Conservation (phyloP, 2,888 invertebrate species). For the Noctua fimbriata region DNA sequence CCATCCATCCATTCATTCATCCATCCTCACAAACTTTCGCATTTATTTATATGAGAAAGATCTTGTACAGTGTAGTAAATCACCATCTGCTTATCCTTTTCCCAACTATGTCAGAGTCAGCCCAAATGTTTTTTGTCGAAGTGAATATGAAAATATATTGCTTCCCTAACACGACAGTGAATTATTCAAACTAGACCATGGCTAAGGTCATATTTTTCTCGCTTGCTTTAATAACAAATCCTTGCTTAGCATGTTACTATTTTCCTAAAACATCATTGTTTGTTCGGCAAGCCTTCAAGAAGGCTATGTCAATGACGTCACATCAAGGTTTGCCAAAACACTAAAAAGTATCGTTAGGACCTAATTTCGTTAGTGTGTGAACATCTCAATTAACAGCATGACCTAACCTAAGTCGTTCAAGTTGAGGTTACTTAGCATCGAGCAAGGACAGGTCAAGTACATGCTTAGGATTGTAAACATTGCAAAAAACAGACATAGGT, state of each 20-base stretch:
- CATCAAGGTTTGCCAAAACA: conserved; percentile 7
- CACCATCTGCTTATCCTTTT: background rate
- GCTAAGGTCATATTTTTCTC: background rate
- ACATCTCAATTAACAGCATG: conserved; percentile 29
- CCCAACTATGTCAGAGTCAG: background rate
- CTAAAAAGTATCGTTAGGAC: conserved; percentile 29
- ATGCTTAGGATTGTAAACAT: conserved; percentile 12
- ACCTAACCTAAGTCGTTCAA: conserved; percentile 47
- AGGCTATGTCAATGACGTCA: conserved; percentile 26
- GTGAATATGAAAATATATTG: background rate
- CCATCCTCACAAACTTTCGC: no score
- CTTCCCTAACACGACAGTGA: background rate
- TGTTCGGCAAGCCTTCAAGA: conserved; percentile 2
- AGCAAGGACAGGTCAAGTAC: conserved; percentile 50
- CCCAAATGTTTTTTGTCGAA: background rate
- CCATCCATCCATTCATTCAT: no score
- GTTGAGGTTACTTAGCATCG: conserved; percentile 59
- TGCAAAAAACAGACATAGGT: background rate
- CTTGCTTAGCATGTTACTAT: background rate
- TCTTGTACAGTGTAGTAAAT: background rate
- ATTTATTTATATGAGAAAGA: no score
- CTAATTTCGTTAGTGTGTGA: conserved; percentile 20
- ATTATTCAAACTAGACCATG: background rate
- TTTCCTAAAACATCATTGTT: background rate
- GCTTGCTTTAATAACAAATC: background rate